Evolutionary conservation across 2,113 vertebrate genomes (phyloP), one percentile per base, ranked within the genome.

Genomic region (Pelobates fuscus): DNA sequence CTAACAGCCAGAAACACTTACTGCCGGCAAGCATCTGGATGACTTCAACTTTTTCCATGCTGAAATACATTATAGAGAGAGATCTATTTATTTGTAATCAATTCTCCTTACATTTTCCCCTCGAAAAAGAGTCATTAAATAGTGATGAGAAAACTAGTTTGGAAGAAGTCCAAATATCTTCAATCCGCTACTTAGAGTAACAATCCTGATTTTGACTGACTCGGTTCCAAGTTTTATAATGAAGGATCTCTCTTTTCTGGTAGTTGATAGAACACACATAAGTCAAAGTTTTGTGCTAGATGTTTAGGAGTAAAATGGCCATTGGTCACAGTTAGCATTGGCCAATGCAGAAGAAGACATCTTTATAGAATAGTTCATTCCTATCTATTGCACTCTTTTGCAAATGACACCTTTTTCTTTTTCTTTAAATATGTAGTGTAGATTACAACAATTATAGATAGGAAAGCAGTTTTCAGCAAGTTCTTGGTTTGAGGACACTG

Each of bases 1-100:
- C 90, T 93, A 93, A 93, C 88, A 92, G 88, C 88, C 86, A 90
- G 86, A 84, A 90, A 90, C 90, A 85, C 82, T 90, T 90, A 89
- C 90, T 89, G 88, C 85, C 60, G 71, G 80, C 86, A 84, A 87
- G 88, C 90, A 91, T 92, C 90, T 91, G 91, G 89, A 89, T 79
- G 72, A 78, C 80, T 91, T 89, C 91, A 91, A 89, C 87, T 89
- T 82, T 79, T 82, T 70, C 80, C n/a, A 69, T 2, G 25, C 79
- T 84, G 78, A 86, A 87, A 89, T 80, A 70, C 73, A 81, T 86
- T 83, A 83, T 79, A 86, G 84, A 89, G 82, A 85, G 86, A 85
- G 86, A 85, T 80, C 80, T 77, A 84, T 80, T 78, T 66, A 65
- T 77, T 88, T 87, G 86, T 82, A 84, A 82, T 78, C 78, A 66